These are phyloP conservation scores for Ricordea florida DNA, from an alignment of 92 coral and sea anemone species.

Conservation along the genomic window DNA sequence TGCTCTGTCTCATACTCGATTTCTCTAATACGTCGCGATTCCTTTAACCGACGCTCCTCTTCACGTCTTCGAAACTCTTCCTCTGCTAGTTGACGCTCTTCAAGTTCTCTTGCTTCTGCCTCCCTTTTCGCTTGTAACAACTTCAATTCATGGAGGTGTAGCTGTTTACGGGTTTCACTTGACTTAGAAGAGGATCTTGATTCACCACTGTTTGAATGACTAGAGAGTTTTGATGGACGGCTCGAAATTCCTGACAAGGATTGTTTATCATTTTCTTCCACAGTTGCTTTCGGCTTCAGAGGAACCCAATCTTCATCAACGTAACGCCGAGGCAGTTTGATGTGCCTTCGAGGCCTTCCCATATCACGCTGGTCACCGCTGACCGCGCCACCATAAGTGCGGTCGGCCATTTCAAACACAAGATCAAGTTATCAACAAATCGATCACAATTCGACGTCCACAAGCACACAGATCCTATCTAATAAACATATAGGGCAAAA, in stretches of 20 bases:
- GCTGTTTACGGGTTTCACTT: background rate
- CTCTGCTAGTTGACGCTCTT: background rate
- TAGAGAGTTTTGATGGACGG: too few species aligned
- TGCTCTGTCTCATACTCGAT: background rate
- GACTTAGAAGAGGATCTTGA: background rate
- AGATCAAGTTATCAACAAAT: background rate
- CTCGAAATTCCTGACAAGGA: background rate
- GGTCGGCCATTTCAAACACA: background rate
- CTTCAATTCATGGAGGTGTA: background rate
- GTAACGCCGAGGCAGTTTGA: too few species aligned
- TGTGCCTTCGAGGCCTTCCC: too few species aligned
- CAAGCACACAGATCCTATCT: too few species aligned
- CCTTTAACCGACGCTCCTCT: background rate
- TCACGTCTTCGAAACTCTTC: background rate
- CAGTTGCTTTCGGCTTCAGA: too few species aligned
- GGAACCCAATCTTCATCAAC: too few species aligned
- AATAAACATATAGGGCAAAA: too few species aligned
- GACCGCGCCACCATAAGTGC: too few species aligned
- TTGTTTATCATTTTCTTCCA: background rate
- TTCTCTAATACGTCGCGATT: background rate
- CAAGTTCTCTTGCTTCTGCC: background rate
- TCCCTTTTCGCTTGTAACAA: background rate
- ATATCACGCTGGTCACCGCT: too few species aligned
- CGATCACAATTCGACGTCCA: too few species aligned
- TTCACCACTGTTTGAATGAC: too few species aligned